A percentile compares a stretch with the other conserved stretches of the same genome.
phyloP scores from a whole-genome alignment of 2,888 invertebrate species.

The Drosophila borealis region DNA sequence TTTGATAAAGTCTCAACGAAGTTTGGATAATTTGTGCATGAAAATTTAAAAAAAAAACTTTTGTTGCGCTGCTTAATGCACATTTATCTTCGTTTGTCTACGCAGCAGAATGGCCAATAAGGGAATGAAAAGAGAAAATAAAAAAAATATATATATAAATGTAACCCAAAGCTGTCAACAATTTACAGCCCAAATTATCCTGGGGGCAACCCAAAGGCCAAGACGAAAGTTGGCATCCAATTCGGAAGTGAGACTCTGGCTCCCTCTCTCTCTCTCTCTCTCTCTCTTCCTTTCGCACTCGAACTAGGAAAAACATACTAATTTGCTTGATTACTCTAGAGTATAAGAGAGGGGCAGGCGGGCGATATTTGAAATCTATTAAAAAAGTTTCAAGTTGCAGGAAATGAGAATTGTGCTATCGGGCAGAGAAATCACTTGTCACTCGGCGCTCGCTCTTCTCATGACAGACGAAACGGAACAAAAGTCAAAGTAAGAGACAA shows the following conservation, averaged over 20 bases:
- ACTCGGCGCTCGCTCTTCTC: constrained; percentile 9
- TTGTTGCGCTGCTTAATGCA: constrained; percentile 11
- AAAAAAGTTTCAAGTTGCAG: constrained; percentile 70
- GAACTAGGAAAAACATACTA: constrained; percentile 64
- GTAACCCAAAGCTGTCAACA: constrained; percentile 75
- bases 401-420: constrained; percentile 54
- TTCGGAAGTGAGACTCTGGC: constrained; percentile 40
- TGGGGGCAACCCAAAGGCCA: constrained; percentile 53
- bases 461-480: constrained; percentile 13
- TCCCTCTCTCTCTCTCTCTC: too few relatives aligned
- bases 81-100: constrained; percentile 79
- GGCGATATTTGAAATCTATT: constrained; percentile 73
- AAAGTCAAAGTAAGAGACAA: constrained; percentile 7
- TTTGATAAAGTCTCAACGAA: neutral
- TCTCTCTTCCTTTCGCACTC: neutral
- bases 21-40: constrained; percentile 11
- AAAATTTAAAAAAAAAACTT: constrained; percentile 33
- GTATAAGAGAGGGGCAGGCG: constrained; percentile 38
- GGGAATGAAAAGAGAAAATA: neutral
- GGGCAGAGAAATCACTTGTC: constrained; percentile 50
- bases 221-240: constrained; percentile 25
- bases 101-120: constrained; percentile 12
- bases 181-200: constrained; percentile 75
- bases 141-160: constrained; percentile 17
- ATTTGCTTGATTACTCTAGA: constrained; percentile 79